phyloP scores from a whole-genome alignment of 2,888 invertebrate genomes.

The Rhopalosiphum nymphaeae region DNA sequence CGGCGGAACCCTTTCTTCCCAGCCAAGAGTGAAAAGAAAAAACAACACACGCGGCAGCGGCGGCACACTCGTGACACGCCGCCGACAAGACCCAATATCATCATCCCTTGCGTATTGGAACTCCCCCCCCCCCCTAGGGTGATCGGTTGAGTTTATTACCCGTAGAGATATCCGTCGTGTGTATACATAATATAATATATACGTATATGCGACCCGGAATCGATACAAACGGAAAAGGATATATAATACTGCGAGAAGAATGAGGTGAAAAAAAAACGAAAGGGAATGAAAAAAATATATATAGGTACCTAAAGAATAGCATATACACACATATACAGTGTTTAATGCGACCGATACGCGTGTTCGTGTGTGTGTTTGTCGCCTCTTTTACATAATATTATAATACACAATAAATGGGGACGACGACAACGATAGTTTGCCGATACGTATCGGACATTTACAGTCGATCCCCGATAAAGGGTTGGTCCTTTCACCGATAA shows the following conservation, averaged over 20 bases:
- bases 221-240: constrained; percentile 37
- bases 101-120: background rate
- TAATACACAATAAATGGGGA: background rate
- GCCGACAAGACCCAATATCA: constrained; percentile 41
- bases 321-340: background rate
- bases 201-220: constrained; percentile 38
- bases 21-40: constrained; percentile 13
- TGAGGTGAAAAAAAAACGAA: constrained; percentile 39
- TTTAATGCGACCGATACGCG: constrained; percentile 26
- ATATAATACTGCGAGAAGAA: background rate
- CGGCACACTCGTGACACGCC: constrained; percentile 33
- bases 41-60: constrained; percentile 28
- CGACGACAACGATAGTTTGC: background rate
- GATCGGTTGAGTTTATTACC: constrained; percentile 51
- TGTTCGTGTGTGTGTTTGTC: constrained; percentile 15
- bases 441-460: background rate
- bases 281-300: constrained; percentile 26
- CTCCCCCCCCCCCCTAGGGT: background rate
- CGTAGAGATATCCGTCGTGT: constrained; percentile 10
- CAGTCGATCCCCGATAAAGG: constrained; percentile 30
- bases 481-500: constrained; percentile 19
- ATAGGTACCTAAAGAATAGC: background rate
- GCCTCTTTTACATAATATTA: constrained; percentile 38
- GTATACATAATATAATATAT: background rate
- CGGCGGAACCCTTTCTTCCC: constrained; percentile 32